phyloP scores from a whole-genome alignment of 2,888 invertebrate genomes.

The Drosophila subquinaria region DNA sequence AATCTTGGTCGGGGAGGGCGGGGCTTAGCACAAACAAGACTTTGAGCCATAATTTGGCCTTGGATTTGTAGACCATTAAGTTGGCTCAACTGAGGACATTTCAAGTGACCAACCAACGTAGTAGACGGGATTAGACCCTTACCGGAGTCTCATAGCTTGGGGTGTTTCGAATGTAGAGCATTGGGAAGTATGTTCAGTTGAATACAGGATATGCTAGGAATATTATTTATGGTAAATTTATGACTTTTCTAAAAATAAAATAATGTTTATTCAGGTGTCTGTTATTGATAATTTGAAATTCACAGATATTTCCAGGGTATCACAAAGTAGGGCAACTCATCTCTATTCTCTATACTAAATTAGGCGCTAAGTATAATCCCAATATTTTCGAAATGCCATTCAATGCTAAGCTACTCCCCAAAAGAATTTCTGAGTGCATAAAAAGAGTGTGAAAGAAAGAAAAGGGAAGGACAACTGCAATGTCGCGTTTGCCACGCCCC shows the following conservation, averaged over 20 bases:
- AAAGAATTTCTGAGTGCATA: constrained; percentile 22
- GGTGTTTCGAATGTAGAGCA: background rate
- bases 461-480: constrained; percentile 8
- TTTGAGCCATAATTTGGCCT: constrained; percentile 62
- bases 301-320: constrained; percentile 1
- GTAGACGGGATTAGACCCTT: constrained; percentile 3
- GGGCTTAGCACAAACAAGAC: constrained; percentile 35
- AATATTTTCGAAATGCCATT: constrained; percentile 56
- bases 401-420: constrained; percentile 32
- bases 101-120: constrained; percentile 43
- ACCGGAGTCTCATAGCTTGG: background rate
- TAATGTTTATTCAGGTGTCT: background rate
- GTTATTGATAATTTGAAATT: constrained; percentile 14
- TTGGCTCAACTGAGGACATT: constrained; percentile 53
- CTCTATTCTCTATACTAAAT: constrained; percentile 19
- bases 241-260: too few relatives aligned
- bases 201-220: constrained; percentile 4
- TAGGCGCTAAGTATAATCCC: constrained; percentile 45
- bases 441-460: background rate
- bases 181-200: background rate
- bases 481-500: constrained; percentile 24
- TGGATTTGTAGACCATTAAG: constrained; percentile 63
- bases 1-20: constrained; percentile 31
- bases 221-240: too few relatives aligned
- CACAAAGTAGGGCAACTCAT: background rate